These are phyloP conservation scores for Chironex yamaguchii DNA, from an alignment of 30 jellyfish, hydroid and myxozoan genomes.

Conservation along the genomic window DNA sequence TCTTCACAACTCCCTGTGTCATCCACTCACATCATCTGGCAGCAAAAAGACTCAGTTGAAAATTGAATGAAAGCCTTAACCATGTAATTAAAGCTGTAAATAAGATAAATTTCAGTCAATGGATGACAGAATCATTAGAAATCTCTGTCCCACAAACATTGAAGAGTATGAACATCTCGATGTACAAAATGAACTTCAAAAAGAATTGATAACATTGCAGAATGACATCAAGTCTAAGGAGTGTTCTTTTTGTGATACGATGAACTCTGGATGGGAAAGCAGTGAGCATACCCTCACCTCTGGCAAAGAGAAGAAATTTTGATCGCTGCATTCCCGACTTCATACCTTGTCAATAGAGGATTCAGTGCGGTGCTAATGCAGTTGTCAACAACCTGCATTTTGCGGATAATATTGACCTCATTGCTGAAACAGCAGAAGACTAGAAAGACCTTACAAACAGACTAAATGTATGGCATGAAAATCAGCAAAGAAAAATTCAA, in stretches of 20 bases:
- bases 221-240: neutral
- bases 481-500: too few relatives aligned
- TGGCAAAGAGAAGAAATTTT: neutral
- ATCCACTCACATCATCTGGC: neutral
- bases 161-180: neutral
- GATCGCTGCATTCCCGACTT: neutral
- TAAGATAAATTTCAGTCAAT: neutral
- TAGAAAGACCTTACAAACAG: too few relatives aligned
- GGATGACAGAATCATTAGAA: neutral
- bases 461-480: too few relatives aligned
- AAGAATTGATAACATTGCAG: neutral
- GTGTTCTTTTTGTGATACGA: neutral
- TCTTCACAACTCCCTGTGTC: neutral
- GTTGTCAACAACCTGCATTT: too few relatives aligned
- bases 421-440: too few relatives aligned
- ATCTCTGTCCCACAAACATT: neutral
- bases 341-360: neutral
- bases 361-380: neutral
- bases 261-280: neutral
- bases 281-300: neutral
- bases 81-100: neutral
- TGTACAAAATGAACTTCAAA: neutral
- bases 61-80: neutral
- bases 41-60: neutral
- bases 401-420: too few relatives aligned